Base-by-base conservation (phyloP, 2,797 vertebrate genomes). In the Mormyrops boulengeri region DNA sequence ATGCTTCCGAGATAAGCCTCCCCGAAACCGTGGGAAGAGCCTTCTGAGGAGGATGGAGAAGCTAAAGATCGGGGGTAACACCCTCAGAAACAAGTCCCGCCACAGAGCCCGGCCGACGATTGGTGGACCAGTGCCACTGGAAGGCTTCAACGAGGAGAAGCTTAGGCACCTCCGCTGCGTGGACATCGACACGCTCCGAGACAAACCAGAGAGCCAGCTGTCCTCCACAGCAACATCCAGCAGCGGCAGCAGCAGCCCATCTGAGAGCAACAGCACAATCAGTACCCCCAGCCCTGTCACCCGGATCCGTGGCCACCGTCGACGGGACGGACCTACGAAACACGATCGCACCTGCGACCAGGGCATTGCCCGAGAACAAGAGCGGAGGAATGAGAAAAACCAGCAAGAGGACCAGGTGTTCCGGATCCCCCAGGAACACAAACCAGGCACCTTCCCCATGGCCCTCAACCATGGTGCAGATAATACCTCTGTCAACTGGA, bases 21-120 rank as follows among this genome's bases (percentile, higher is more conserved):
- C 92, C 0, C 92, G 92, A 92, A 95, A 95, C 93, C 95, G 95
- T 92, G 95, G 95, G 60, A 94, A 93, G 90, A 94, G 96, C 88
- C 94, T 98, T 88, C 92, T 98, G 88, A 95, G 94, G 92, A 98
- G 95, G 94, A 97, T 98, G 95, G 97, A 98, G 91, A 97, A 96
- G 89, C 93, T 98, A 66, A 93, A 95, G 66, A 91, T 97, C 88
- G 93, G 94, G 84, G 95, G 95, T 0, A 90, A 91, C 41, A 94
- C 91, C 44, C 92, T 93, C 57, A 94, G 92, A 84, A 91, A 92
- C 6, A 89, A 86, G 11, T 69, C 88, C 22, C 93, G 92, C 8
- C 88, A 85, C 0, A 52, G 88, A 85, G 73, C 91, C 30, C 93
- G 90, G 89, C 92, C 91, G 1, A n/a, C 92, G 6, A 94, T 96